Conservation (phyloP, 2,113 vertebrate genomes). For the Ageneiosus marmoratus region DNA sequence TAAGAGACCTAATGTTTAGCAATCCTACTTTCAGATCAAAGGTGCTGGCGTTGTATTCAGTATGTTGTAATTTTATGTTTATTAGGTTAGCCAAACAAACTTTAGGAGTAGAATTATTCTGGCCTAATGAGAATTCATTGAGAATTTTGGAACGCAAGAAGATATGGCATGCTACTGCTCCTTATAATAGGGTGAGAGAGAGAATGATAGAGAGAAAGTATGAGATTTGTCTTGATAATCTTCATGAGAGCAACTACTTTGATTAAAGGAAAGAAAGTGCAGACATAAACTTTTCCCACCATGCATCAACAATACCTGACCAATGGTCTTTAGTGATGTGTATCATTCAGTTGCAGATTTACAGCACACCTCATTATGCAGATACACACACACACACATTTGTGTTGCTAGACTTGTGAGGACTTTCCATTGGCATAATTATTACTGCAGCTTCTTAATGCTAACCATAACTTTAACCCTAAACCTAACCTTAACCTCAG, state of each 20-base stretch:
- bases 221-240: not conserved
- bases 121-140: too few relatives aligned
- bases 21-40: too few relatives aligned
- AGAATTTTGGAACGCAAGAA: not conserved
- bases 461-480: too few relatives aligned
- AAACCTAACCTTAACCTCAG: too few relatives aligned
- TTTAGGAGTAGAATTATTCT: too few relatives aligned
- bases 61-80: too few relatives aligned
- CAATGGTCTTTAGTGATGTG: conserved; percentile 25
- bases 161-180: not conserved
- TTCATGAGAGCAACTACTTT: not conserved
- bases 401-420: too few relatives aligned
- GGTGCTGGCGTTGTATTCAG: too few relatives aligned
- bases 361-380: conserved; percentile 1
- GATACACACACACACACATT: conserved; percentile 10
- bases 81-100: too few relatives aligned
- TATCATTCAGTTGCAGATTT: conserved; percentile 35
- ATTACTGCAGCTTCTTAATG: too few relatives aligned
- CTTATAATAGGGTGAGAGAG: not conserved
- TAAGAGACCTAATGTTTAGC: too few relatives aligned
- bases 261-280: conserved; percentile 30
- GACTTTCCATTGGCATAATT: too few relatives aligned
- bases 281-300: conserved; percentile 23
- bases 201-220: not conserved
- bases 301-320: conserved; percentile 23